Evolutionary conservation across 2,797 vertebrate species (phyloP), one percentile per base, ranked within the genome.

Genomic region (Melanotaenia boesemani): DNA sequence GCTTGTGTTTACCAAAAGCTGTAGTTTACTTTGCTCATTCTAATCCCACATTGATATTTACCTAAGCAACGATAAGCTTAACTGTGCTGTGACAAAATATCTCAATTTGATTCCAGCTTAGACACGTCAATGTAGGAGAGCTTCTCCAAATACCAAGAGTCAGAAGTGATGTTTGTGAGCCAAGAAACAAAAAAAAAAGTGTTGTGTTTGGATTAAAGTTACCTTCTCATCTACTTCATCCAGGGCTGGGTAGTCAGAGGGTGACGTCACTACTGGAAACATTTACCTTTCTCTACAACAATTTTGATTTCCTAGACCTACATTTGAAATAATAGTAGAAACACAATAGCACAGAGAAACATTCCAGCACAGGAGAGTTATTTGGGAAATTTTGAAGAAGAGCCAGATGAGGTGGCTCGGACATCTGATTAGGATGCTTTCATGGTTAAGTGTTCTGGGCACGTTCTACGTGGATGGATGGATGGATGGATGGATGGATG

Each of bases 221-320:
- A 80, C 36, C 22, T 56, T 57, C 72, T 77, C 69, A 57, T 57
- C 46, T 28, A 18, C 0, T 4, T 39, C 16, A 3, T 71, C 46
- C 48, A 61, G 58, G 6, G 9, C 11, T 54, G 22, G 50, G 26
- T 22, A 58, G 41, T 78, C 50, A 15, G 5, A 20, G n/a, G 72
- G 58, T 80, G 64, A 85, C 67, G 73, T 85, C 72, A 77, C 44
- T 52, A 70, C 61, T 36, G 46, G 77, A 76, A 82, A 76, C 72
- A 85, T 72, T 75, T 62, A 61, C 61, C 67, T 83, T 83, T 55
- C 34, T 36, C 34, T 36, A 36, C 8, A 44, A 56, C 32, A 55
- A 70, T 13, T 57, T 67, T 72, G 22, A 50, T 57, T 78, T 88
- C 46, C 62, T 76, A 46, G 3, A n/a, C 22, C 37, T 56, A 24